Evolutionary conservation across 2,888 invertebrate genomes (phyloP).

Genomic region (Parnassius mnemosyne): DNA sequence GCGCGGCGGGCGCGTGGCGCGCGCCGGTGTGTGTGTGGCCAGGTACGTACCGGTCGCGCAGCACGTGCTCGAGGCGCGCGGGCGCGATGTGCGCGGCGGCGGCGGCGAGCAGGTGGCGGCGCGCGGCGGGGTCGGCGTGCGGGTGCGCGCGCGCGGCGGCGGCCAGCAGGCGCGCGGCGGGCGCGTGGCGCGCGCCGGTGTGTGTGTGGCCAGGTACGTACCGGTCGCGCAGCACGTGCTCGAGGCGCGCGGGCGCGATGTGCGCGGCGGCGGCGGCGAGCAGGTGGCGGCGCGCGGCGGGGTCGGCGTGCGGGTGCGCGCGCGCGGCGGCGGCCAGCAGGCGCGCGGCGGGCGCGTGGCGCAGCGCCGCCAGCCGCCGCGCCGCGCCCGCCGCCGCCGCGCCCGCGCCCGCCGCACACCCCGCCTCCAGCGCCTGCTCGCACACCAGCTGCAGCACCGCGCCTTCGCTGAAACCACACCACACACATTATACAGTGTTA

Average conservation of each 20-base stretch:
- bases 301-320: slow-evolving; percentile 51
- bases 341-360: slow-evolving; percentile 41
- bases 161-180: slow-evolving; percentile 31
- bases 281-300: slow-evolving; percentile 42
- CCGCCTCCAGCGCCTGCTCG: slow-evolving; percentile 39
- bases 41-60: no score
- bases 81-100: slow-evolving; percentile 41
- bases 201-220: slow-evolving; percentile 20
- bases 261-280: slow-evolving; percentile 53
- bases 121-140: slow-evolving; percentile 46
- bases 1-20: slow-evolving; percentile 38
- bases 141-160: slow-evolving; percentile 42
- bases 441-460: slow-evolving; percentile 52
- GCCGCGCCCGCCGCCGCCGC: slow-evolving; percentile 45
- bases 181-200: slow-evolving; percentile 41
- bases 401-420: slow-evolving; percentile 37
- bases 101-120: slow-evolving; percentile 52
- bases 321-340: slow-evolving; percentile 38
- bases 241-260: slow-evolving; percentile 37
- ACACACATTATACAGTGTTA: neutral
- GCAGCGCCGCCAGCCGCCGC: slow-evolving; percentile 49
- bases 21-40: slow-evolving; percentile 30
- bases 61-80: no score
- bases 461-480: slow-evolving; percentile 46
- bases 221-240: slow-evolving; percentile 47